These are phyloP conservation scores for Tringa solitaria DNA, from an alignment of 2,113 vertebrate species.

Conservation along the genomic window DNA sequence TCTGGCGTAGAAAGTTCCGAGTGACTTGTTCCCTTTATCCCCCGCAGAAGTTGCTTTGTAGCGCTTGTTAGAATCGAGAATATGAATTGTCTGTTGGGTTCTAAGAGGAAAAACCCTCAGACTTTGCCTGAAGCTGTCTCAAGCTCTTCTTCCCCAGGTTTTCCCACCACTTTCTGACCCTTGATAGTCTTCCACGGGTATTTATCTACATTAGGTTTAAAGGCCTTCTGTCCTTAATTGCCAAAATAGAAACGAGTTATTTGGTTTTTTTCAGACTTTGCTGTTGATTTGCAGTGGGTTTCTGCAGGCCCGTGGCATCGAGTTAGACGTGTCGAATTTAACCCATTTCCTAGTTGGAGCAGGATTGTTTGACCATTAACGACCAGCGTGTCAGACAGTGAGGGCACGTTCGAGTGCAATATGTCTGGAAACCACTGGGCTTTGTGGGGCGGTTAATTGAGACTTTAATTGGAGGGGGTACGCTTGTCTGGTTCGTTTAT, in stretches of 20 bases:
- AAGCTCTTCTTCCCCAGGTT: neutral
- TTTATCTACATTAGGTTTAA: neutral
- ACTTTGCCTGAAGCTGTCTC: neutral
- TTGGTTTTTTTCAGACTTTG: neutral
- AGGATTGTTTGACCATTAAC: neutral
- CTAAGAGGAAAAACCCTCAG: neutral
- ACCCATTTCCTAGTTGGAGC: neutral
- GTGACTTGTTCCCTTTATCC: neutral
- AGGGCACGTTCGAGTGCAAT: neutral
- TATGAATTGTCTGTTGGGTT: neutral
- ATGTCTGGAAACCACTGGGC: neutral
- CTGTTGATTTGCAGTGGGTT: neutral
- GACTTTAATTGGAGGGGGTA: neutral
- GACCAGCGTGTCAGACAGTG: neutral
- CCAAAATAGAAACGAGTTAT: neutral
- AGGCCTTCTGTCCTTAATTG: neutral
- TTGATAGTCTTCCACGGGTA: neutral
- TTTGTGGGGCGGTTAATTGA: conserved; percentile 17
- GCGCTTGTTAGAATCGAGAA: neutral
- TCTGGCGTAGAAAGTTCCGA: neutral
- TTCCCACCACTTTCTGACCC: neutral
- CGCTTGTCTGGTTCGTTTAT: neutral
- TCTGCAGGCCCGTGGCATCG: neutral
- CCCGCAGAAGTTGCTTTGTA: neutral
- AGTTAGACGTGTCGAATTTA: neutral